A percentile compares a stretch with the other conserved stretches of the same genome.
phyloP scores from a whole-genome alignment of 2,113 vertebrate genomes.

The Zosterops lateralis region DNA sequence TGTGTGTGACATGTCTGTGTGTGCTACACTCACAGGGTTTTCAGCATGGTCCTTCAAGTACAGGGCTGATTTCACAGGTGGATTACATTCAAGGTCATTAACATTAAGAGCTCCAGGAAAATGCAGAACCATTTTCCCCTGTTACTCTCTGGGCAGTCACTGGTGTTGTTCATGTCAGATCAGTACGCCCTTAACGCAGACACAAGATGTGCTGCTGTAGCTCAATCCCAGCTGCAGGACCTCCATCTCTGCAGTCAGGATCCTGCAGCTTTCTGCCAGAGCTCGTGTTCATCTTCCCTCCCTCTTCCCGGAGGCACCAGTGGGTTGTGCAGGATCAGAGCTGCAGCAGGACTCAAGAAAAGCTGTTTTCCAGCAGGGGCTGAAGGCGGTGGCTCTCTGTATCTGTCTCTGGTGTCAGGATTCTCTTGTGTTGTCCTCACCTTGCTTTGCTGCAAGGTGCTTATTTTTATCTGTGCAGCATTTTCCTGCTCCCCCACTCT shows the following conservation, averaged over 20 bases:
- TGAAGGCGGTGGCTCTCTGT: not conserved
- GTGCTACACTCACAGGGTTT: not conserved
- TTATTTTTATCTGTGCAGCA: not conserved
- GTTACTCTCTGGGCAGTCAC: not conserved
- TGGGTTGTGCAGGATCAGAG: not conserved
- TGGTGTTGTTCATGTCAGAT: not conserved
- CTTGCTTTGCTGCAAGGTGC: not conserved
- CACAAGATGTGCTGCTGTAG: not conserved
- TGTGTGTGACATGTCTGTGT: fast-evolving
- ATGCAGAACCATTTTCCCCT: not conserved
- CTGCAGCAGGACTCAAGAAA: not conserved
- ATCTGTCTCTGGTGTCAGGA: not conserved
- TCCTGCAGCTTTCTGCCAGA: not conserved
- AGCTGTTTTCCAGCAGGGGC: not conserved
- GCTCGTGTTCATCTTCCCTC: not conserved
- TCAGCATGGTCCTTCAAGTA: not conserved
- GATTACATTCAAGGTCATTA: not conserved
- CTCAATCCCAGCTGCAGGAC: not conserved
- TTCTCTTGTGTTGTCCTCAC: not conserved
- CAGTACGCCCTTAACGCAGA: not conserved
- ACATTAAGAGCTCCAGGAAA: not conserved
- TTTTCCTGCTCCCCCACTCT: not conserved
- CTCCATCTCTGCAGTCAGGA: not conserved
- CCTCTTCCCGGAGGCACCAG: not conserved
- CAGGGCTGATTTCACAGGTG: not conserved